Conservation (phyloP, 2,888 invertebrate species). For the Cephus pygmeus region DNA sequence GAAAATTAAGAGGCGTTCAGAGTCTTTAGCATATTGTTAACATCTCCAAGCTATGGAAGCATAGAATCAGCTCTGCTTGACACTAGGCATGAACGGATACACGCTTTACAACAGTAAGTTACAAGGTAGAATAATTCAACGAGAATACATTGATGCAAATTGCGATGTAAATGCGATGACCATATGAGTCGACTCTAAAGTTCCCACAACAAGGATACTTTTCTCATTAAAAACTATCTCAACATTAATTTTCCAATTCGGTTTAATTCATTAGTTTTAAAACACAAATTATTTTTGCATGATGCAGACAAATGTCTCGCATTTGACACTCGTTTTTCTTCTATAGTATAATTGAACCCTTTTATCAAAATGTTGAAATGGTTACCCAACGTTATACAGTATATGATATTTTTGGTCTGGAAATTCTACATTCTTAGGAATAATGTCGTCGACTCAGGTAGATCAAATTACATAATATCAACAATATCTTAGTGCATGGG, state of each 20-base stretch:
- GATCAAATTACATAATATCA: slow-evolving; percentile 16
- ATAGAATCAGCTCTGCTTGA: slow-evolving; percentile 59
- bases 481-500: slow-evolving; percentile 16
- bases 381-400: neutral
- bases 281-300: neutral
- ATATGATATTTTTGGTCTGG: neutral
- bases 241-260: neutral
- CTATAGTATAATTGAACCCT: neutral
- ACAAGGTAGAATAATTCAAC: slow-evolving; percentile 46
- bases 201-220: slow-evolving; percentile 4
- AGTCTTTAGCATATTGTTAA: neutral
- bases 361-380: neutral
- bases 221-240: neutral
- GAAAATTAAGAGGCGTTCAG: neutral
- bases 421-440: neutral
- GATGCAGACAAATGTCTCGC: neutral
- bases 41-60: slow-evolving; percentile 28
- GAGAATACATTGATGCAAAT: slow-evolving; percentile 23
- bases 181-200: slow-evolving; percentile 4
- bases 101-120: slow-evolving; percentile 51
- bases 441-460: neutral
- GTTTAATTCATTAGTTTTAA: slow-evolving; percentile 8
- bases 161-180: slow-evolving; percentile 18
- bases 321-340: neutral
- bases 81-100: slow-evolving; percentile 54